Evolutionary conservation across 2,888 invertebrate species (phyloP), one percentile per base, ranked within the genome.

Genomic region (Hipparchia semele): DNA sequence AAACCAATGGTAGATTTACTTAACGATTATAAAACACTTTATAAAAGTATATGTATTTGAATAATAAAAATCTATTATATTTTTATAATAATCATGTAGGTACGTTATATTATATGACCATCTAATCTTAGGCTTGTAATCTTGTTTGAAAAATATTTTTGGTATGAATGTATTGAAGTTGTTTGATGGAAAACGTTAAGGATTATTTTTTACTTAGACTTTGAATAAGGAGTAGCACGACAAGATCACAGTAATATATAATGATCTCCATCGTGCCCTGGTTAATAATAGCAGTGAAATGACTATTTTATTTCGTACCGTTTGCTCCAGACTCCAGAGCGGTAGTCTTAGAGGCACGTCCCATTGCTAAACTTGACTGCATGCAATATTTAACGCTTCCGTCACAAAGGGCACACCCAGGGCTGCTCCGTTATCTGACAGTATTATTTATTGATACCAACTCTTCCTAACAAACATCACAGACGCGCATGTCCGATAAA

Each of bases 331-430:
- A 85, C 84, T 90, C 86, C 85, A 86, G 81, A 85, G 85, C 84
- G 89, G 87, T 90, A 88, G 87, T 88, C 83, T 87, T 92, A 90
- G 90, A 85, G 85, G 91, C 93, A 94, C 92, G 89, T 87, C 85
- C 89, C 90, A 90, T 89, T 84, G 93, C 93, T 90, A 90, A 87
- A 8, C 87, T 91, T 93, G 94, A 93, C 94, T 92, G 94, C 94
- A 93, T 94, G 93, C 94, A 94, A 93, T 94, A 93, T 93, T 94
- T 93, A 93, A 91, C 84, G 93, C 94, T 93, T 92, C 81, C 81
- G 84, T 84, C 86, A 82, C 83, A 81, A 84, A 84, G 89, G 84
- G 88, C 89, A 88, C 85, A 85, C 82, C 82, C 87, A 88, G 80
- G 81, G 86, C 90, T 87, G 88, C 86, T 89, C 87, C 87, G 84